Evolutionary conservation across 1,140 invertebrate species (phyloP), one percentile per base, ranked within the genome.

Genomic region (Parasteatoda tepidariorum): DNA sequence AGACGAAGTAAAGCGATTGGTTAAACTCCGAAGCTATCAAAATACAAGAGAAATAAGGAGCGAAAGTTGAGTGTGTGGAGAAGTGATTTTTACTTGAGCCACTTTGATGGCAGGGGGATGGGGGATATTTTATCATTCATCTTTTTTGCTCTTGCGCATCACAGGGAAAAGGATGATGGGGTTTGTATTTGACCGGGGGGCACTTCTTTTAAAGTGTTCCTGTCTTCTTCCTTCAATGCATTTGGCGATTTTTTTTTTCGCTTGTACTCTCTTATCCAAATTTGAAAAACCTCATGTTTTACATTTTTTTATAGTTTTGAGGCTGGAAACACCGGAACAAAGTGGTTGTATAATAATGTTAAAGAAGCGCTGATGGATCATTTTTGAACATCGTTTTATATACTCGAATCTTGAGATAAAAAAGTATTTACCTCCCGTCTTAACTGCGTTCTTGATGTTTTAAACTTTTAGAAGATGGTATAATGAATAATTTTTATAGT

Each of bases 21-120:
- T 79, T 66, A 59, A 66, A 78, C 74, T 79, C 57, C 33, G 18
- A 75, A 59, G 33, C 73, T 57, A 75, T 75, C 62, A 79, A 79
- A 79, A 79, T 79, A 64, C 76, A 68, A 55, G n/a, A 38, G 62
- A 54, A 78, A 78, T 78, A 78, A 79, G 75, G 64, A 61, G 74
- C 74, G 74, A 34, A 57, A 78, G 74, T 78, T 81, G 64, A 81
- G 76, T 81, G 64, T 18, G 59, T 26, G 38, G 66, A 82, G 79
- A n/a, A 82, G 67, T 73, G 79, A 82, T 82, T 82, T 82, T 71
- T 82, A 82, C 79, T 82, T 73, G 62, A 82, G 79, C 79, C 79
- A 82, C 79, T 82, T 82, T 82, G 79, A 73, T 71, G 54, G 73
- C 73, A 26, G 64, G 54, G 55, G 74, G 57, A 33, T 41, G 31